Percentiles rank a stretch among this genome's conserved stretches.
Conservation (phyloP, 2,888 invertebrate genomes). For the Aplocera efformata region DNA sequence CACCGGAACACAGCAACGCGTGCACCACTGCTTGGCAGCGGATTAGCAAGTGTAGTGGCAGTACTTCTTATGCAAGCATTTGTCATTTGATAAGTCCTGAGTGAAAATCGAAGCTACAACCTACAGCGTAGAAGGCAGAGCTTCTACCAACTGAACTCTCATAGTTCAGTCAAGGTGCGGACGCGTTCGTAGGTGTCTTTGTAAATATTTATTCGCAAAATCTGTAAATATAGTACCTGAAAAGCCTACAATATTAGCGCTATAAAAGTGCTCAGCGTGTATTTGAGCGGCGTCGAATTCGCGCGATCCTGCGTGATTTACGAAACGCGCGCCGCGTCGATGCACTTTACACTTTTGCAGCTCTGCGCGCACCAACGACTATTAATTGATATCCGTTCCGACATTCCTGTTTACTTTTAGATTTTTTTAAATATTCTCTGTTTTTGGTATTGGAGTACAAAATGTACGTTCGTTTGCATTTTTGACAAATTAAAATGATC, state of each 20-base stretch:
- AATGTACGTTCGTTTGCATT: constrained; percentile 1
- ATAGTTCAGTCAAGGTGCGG: no score
- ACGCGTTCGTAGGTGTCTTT: no score
- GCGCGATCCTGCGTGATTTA: constrained; percentile 68
- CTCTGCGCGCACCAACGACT: constrained; percentile 64
- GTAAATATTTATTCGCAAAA: no score
- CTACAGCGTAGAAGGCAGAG: no score
- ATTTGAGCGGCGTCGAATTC: constrained; percentile 64
- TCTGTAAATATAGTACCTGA: no score
- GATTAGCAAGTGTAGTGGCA: no score
- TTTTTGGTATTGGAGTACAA: constrained; percentile 7
- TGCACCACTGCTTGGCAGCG: no score
- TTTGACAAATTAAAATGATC: constrained; percentile 10
- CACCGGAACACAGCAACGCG: no score
- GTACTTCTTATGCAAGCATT: no score
- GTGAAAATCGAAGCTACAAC: no score
- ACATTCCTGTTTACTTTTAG: constrained; percentile 45
- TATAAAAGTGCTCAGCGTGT: constrained; percentile 31
- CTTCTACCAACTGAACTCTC: no score
- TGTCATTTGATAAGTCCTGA: no score
- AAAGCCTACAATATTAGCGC: constrained; percentile 10
- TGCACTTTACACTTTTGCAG: constrained; percentile 79
- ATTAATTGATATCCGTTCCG: constrained; percentile 73
- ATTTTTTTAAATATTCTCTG: constrained; percentile 17
- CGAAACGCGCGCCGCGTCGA: constrained; percentile 67